Percentiles rank a stretch among this genome's conserved stretches.
phyloP scores from a whole-genome alignment of 92 coral and sea anemone species.

The Phenganax stokvisi region DNA sequence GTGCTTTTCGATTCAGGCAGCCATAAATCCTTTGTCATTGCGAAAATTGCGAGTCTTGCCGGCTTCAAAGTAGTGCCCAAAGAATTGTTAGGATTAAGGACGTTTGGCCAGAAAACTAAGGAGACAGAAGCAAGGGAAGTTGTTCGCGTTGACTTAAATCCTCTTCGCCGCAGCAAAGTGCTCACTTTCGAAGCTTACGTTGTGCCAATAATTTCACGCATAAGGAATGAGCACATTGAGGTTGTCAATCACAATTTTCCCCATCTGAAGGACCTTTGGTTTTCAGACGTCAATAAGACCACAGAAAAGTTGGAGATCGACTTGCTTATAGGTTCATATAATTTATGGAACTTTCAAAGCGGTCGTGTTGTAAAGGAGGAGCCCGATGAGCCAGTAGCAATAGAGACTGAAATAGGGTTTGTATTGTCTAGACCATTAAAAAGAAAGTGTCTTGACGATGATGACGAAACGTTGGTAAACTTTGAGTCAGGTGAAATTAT shows the following conservation, averaged over 20 bases:
- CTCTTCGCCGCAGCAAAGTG: not conserved
- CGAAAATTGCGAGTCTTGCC: too few relatives aligned
- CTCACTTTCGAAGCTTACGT: not conserved
- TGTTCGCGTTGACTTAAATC: too few relatives aligned
- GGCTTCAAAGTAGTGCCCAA: too few relatives aligned
- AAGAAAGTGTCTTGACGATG: not conserved
- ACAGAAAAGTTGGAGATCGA: not conserved
- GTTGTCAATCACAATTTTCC: too few relatives aligned
- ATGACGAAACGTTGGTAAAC: not conserved
- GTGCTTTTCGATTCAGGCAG: too few relatives aligned
- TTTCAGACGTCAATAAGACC: not conserved
- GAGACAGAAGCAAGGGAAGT: too few relatives aligned
- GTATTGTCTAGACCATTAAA: not conserved
- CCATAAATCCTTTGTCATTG: too few relatives aligned
- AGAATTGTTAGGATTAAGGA: too few relatives aligned
- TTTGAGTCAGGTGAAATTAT: not conserved
- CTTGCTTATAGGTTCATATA: constrained; percentile 43
- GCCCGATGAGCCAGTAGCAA: constrained; percentile 36
- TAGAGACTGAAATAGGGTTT: constrained; percentile 13
- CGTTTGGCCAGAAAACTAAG: too few relatives aligned
- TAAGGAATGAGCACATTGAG: too few relatives aligned
- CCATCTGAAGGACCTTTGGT: too few relatives aligned
- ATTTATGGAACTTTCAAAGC: constrained; percentile 43
- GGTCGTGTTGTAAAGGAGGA: constrained; percentile 36
- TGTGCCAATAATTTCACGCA: not conserved